These are phyloP conservation scores for Zoanthus gigantus DNA, from an alignment of 92 coral and sea anemone species.

Conservation along the genomic window DNA sequence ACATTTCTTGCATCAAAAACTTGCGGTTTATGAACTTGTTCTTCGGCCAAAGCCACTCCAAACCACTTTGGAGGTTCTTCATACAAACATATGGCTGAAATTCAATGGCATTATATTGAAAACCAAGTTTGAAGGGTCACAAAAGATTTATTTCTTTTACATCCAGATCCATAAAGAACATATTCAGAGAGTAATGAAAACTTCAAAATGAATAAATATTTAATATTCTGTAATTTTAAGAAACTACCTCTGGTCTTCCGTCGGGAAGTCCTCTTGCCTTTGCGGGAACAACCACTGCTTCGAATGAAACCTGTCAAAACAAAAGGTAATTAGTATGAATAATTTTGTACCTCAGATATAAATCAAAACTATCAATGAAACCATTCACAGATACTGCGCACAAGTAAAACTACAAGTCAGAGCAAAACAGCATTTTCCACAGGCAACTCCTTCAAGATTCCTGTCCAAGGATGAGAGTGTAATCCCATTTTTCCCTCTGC, in stretches of 20 bases:
- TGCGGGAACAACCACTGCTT: slow-evolving; percentile 88
- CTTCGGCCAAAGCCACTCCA: slow-evolving; percentile 91
- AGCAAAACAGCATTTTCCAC: too few relatives aligned
- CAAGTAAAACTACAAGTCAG: too few relatives aligned
- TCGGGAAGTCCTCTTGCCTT: slow-evolving; percentile 92
- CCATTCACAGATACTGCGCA: neutral
- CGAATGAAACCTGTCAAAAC: slow-evolving; percentile 81
- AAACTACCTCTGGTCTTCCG: slow-evolving; percentile 85
- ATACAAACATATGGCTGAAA: slow-evolving; percentile 85
- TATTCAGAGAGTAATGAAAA: neutral
- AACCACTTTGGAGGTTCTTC: slow-evolving; percentile 87
- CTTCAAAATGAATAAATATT: neutral
- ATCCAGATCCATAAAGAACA: neutral
- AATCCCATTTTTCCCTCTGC: too few relatives aligned
- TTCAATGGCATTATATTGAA: neutral
- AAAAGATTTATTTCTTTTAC: neutral
- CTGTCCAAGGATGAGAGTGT: too few relatives aligned
- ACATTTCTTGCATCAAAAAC: slow-evolving; percentile 96
- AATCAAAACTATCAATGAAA: neutral
- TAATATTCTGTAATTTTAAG: neutral
- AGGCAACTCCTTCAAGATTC: too few relatives aligned
- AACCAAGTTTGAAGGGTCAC: neutral
- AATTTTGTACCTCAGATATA: neutral
- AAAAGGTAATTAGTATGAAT: neutral
- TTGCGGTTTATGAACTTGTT: slow-evolving; percentile 89